A percentile compares a stretch with the other conserved stretches of the same genome.
These are phyloP conservation scores for Tetheella fluctuosa DNA, from an alignment of 2,888 invertebrate genomes.

Conservation along the genomic window DNA sequence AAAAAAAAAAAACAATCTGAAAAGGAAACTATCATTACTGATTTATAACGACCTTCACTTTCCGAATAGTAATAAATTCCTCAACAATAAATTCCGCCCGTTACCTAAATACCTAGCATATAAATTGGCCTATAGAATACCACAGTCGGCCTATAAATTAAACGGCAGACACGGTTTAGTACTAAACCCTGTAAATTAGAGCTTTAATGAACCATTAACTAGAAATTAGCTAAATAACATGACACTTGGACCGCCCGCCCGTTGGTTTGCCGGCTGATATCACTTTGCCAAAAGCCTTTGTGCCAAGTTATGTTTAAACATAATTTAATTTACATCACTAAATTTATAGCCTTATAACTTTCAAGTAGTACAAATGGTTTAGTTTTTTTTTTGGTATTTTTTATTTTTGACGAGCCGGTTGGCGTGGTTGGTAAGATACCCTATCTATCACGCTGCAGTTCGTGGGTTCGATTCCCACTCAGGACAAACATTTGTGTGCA, in stretches of 20 bases:
- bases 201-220: conserved; percentile 40
- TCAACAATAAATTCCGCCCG: conserved; percentile 13
- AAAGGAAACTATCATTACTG: too few relatives aligned
- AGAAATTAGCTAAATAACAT: conserved; percentile 31
- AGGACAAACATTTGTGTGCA: too few relatives aligned
- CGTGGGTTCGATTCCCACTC: too few relatives aligned
- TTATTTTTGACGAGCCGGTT: too few relatives aligned
- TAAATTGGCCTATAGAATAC: conserved; percentile 25
- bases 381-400: background rate
- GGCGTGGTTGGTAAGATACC: too few relatives aligned
- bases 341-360: background rate
- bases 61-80: background rate
- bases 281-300: conserved; percentile 6
- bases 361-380: background rate
- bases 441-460: too few relatives aligned
- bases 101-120: conserved; percentile 28
- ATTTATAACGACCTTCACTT: background rate
- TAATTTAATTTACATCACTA: background rate
- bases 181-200: conserved; percentile 36
- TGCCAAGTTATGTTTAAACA: conserved; percentile 2
- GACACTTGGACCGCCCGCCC: conserved; percentile 4
- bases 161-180: conserved; percentile 37
- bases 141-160: conserved; percentile 39
- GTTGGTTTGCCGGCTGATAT: conserved; percentile 1
- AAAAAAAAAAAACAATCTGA: too few relatives aligned